A percentile compares a stretch with the other conserved stretches of the same genome.
phyloP scores from a whole-genome alignment of 1,140 invertebrate species.

The Leptinotarsa defecta region DNA sequence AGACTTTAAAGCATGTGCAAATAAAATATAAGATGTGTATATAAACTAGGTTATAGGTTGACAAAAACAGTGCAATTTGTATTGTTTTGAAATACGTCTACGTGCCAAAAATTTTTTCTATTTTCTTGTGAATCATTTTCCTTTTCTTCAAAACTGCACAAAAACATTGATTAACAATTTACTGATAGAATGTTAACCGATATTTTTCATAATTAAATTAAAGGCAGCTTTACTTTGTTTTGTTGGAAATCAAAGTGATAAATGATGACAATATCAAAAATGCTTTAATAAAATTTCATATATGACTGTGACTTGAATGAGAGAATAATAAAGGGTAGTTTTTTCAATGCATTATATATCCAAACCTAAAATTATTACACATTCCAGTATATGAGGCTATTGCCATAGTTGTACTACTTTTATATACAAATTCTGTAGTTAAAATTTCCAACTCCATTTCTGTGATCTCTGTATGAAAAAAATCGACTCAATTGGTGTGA shows the following conservation, averaged over 20 bases:
- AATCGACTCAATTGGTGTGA: constrained; percentile 55
- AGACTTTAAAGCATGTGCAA: constrained; percentile 26
- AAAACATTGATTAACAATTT: not conserved
- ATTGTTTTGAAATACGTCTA: constrained; percentile 32
- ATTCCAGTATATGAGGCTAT: constrained; percentile 28
- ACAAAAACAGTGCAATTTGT: constrained; percentile 34
- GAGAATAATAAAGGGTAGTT: constrained; percentile 10
- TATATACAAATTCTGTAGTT: constrained; percentile 32
- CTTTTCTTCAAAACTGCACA: not conserved
- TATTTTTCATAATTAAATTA: not conserved
- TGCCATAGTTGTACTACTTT: constrained; percentile 19
- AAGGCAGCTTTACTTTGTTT: constrained; percentile 42
- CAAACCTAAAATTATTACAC: constrained; percentile 22
- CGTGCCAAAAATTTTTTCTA: constrained; percentile 43
- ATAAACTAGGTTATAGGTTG: constrained; percentile 32
- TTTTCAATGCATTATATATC: not conserved
- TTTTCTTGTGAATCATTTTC: constrained; percentile 12
- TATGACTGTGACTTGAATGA: constrained; percentile 12
- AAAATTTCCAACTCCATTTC: constrained; percentile 53
- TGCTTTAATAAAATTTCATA: constrained; percentile 7
- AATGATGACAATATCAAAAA: constrained; percentile 38
- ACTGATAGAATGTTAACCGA: not conserved
- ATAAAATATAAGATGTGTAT: constrained; percentile 26
- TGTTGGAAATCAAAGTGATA: constrained; percentile 33
- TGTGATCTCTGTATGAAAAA: constrained; percentile 54